phyloP scores from a whole-genome alignment of 2,797 vertebrate species.

The Pseudomugil tenellus region DNA sequence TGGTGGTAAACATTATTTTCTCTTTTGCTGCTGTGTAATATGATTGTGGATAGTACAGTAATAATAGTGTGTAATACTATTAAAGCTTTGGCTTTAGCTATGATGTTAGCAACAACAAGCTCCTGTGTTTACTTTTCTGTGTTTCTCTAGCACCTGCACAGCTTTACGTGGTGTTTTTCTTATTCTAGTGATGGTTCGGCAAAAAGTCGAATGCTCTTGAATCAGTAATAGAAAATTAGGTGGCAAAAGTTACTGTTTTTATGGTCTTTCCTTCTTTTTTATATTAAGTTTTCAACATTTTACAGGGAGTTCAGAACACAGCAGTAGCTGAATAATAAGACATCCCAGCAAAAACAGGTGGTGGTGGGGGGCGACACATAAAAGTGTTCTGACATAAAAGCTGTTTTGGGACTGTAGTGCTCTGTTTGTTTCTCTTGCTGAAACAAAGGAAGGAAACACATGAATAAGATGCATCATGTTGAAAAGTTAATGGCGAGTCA shows the following conservation, averaged over 20 bases:
- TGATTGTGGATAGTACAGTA: not conserved
- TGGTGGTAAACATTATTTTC: not conserved
- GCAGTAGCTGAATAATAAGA: not conserved
- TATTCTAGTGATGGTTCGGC: not conserved
- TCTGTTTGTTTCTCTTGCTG: conserved; percentile 5
- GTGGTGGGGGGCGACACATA: not conserved
- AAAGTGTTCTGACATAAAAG: conserved; percentile 2
- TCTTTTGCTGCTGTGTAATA: not conserved
- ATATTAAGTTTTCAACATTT: not conserved
- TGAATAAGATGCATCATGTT: not conserved
- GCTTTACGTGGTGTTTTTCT: not conserved
- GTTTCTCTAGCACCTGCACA: not conserved
- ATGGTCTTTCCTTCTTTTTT: not conserved
- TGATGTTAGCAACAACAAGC: too few relatives aligned
- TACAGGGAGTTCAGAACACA: not conserved
- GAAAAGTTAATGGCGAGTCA: not conserved
- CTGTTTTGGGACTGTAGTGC: not conserved
- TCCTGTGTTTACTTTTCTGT: too few relatives aligned
- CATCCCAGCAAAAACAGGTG: not conserved
- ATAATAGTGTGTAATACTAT: not conserved
- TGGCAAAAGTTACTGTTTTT: not conserved
- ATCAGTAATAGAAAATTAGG: not conserved
- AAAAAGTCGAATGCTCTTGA: not conserved
- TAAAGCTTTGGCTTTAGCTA: too few relatives aligned
- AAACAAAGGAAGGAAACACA: conserved; percentile 13